Base-by-base conservation (phyloP, 2,113 vertebrate genomes). In the Nannospalax galili region DNA sequence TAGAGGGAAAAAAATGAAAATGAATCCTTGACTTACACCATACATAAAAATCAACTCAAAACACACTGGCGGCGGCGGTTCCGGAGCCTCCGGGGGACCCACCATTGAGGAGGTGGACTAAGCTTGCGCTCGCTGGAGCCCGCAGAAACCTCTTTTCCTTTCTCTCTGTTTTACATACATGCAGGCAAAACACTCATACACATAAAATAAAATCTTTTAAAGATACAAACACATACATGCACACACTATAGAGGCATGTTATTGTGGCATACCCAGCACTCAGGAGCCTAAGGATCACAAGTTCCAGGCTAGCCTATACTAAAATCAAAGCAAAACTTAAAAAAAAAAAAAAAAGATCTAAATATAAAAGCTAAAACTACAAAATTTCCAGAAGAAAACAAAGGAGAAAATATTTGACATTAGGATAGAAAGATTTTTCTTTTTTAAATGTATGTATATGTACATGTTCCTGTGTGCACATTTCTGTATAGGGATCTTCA, bases 51-150 rank as follows among this genome's bases (percentile, higher is more conserved):
- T 5, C 26, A 85, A 56, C 26, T 70, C 12, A 35, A 56, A 56
- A 70, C 56, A 85, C 11, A 69, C n/a, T n/a, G n/a, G n/a, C n/a
- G n/a, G 98, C n/a, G 97, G 98, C 20, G 97, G 97, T 0, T 96
- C 98, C 0, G 98, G 98, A 93, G 93, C 84, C 77, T 98, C 98
- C 0, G 98, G 98, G 0, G 98, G 98, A 77, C 98, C 99, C 0
- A 99, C 99, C 95, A 99, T 99, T 0, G 99, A 99, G 97, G 99
- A 99, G 96, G 98, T 99, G 86, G 99, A 99, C 96, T 99, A 98
- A 98, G 85, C 89, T 97, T 96, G 94, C 88, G 88, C 78, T 40
- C 0, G n/a, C n/a, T n/a, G n/a, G 94, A 97, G 96, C 97, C 97
- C 97, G 90, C 92, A 97, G 97, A 98, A 98, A 98, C 96, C 94